Percentiles rank a stretch among this genome's conserved stretches.
These are phyloP conservation scores for Setipinna tenuifilis DNA, from an alignment of 2,797 vertebrate genomes.

Conservation along the genomic window DNA sequence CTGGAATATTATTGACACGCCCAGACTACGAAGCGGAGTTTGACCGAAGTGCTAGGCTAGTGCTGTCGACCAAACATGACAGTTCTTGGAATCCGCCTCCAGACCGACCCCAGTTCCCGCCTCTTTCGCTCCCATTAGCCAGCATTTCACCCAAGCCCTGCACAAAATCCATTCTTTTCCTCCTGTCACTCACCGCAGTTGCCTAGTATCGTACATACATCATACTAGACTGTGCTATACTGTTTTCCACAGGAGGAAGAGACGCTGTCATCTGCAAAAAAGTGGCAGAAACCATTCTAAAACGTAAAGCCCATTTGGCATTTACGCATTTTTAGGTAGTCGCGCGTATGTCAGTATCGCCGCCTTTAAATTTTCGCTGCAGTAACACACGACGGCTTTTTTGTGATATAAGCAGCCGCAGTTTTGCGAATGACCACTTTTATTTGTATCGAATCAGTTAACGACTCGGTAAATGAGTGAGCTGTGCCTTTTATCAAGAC, in stretches of 20 bases:
- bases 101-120: slow-evolving; percentile 37
- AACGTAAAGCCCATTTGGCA: slow-evolving; percentile 20
- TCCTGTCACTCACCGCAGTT: slow-evolving; percentile 46
- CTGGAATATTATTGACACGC: slow-evolving; percentile 27
- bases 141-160: slow-evolving; percentile 13
- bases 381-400: not conserved
- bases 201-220: slow-evolving; percentile 33
- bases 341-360: not conserved
- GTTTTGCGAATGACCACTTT: not conserved
- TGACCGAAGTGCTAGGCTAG: slow-evolving; percentile 31
- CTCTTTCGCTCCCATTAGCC: slow-evolving; percentile 31
- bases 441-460: slow-evolving; percentile 20
- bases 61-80: slow-evolving; percentile 49
- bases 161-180: slow-evolving; percentile 25
- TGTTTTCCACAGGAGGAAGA: slow-evolving; percentile 46
- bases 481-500: slow-evolving; percentile 16
- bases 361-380: not conserved
- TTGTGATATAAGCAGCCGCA: slow-evolving; percentile 4
- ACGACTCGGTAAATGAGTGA: slow-evolving; percentile 16
- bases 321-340: slow-evolving; percentile 20
- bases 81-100: slow-evolving; percentile 43
- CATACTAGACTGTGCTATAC: slow-evolving; percentile 42
- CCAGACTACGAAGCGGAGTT: slow-evolving; percentile 28
- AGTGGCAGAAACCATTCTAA: slow-evolving; percentile 39
- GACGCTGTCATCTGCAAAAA: slow-evolving; percentile 37